phyloP scores from a whole-genome alignment of 1,140 invertebrate species.

The Drosophila oshimai region DNA sequence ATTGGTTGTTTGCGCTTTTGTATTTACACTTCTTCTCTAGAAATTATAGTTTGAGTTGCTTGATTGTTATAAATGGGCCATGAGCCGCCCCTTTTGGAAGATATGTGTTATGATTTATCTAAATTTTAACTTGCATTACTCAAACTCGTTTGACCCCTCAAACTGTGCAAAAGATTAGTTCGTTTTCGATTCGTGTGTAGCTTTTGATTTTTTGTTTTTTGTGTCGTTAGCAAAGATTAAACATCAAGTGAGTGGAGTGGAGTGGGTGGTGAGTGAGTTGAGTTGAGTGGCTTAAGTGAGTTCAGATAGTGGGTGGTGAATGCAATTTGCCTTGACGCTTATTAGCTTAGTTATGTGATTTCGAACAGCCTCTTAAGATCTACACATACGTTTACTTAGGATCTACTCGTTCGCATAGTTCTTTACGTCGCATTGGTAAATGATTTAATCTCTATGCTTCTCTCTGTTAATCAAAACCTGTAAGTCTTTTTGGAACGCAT shows the following conservation, averaged over 20 bases:
- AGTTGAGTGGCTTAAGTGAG: conserved; percentile 23
- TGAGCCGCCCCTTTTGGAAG: conserved; percentile 48
- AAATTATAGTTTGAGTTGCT: conserved; percentile 52
- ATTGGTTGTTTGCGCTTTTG: conserved; percentile 17
- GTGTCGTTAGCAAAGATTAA: conserved; percentile 49
- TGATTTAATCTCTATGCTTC: conserved; percentile 41
- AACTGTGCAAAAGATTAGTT: conserved; percentile 59
- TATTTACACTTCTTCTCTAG: conserved; percentile 63
- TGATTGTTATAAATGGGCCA: conserved; percentile 65
- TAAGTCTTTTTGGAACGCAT: conserved; percentile 76
- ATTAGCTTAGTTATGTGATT: conserved; percentile 55
- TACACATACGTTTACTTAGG: conserved; percentile 56
- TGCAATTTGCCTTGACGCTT: conserved; percentile 41
- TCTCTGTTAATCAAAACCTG: conserved; percentile 57
- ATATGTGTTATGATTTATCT: conserved; percentile 76
- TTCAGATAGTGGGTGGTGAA: conserved; percentile 36
- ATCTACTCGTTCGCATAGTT: conserved; percentile 41
- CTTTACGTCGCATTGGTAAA: conserved; percentile 41
- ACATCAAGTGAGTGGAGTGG: conserved; percentile 40
- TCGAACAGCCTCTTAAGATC: conserved; percentile 26
- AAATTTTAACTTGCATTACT: conserved; percentile 41
- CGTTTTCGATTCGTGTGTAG: conserved; percentile 24
- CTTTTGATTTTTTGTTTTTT: conserved; percentile 29
- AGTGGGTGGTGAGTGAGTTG: conserved; percentile 27
- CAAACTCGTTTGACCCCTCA: conserved; percentile 33